Evolutionary conservation across 35 echinoderm and acorn worm species (phyloP), one percentile per base, ranked within the genome.

Genomic region (Patiria miniata): DNA sequence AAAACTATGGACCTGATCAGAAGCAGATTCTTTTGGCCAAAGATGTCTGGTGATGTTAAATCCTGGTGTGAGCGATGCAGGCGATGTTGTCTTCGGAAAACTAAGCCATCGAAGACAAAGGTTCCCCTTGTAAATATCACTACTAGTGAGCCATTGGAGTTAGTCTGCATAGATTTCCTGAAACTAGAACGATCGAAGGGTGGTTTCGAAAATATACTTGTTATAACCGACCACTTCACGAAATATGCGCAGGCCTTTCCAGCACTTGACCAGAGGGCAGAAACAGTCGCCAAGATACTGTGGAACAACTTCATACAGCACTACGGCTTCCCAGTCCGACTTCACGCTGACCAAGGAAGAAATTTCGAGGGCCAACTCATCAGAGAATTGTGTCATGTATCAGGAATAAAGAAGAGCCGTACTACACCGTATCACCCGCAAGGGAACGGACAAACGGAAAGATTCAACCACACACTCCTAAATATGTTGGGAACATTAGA

Each of bases 351-450:
- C 47, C 91, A 93, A 47, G 91, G 86, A 52, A 50, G 91, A 18
- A 83, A 89, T 38, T 93, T 93, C 81, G 91, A 93, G 53, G 69
- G 77, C 3, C 17, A 2, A 22, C 61, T 89, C 2, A 83, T 93
- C 16, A 68, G 89, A 30, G 39, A 93, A 39, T 56, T 85, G 39
- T 89, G 86, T 38, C 5, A 79, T 21, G 12, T 93, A 23, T 59
- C 86, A 19, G 86, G 86, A 17, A 89, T 89, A 10, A 57, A 21
- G 2, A 93, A 83, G 61, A 52, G 77, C 1, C 22, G 86, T 5
- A 93, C 86, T 5, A 88, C 91, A 1, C 91, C 81, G 7, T 93
- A 88, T 51, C 91, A 93, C 33, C 86, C 91, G 26, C 90, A 91
- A 61, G 84, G 90, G 1, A 91, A 91, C 77, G 84, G 90, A 10